Evolutionary conservation across 2,888 invertebrate species (phyloP).

Genomic region (Phortica okadai): DNA sequence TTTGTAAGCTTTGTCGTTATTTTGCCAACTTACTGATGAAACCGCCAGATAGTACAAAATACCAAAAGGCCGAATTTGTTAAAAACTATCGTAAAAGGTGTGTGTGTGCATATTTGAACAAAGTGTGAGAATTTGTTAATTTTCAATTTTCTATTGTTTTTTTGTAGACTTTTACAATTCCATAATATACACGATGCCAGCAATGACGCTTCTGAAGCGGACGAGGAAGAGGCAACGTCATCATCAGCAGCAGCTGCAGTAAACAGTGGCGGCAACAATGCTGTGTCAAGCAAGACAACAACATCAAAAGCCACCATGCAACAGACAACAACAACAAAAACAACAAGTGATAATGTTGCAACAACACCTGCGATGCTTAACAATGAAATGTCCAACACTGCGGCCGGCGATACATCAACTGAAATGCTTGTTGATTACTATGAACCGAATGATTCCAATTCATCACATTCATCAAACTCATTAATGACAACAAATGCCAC

Average conservation of each 20-base stretch:
- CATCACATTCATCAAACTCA: conserved; percentile 62
- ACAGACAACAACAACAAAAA: neutral
- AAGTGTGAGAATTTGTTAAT: neutral
- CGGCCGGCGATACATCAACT: too few relatives aligned
- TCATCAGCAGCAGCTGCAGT: conserved; percentile 40
- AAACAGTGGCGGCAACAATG: too few relatives aligned
- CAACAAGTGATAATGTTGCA: neutral
- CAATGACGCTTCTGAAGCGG: conserved; percentile 72
- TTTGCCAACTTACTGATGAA: conserved; percentile 85
- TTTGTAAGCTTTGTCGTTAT: conserved; percentile 89
- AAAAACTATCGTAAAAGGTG: conserved; percentile 82
- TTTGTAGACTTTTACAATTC: conserved; percentile 83
- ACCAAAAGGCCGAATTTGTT: conserved; percentile 75
- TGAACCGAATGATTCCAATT: conserved; percentile 51
- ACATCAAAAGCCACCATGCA: conserved; percentile 14
- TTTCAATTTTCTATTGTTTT: neutral
- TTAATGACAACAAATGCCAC: conserved; percentile 49
- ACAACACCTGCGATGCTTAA: too few relatives aligned
- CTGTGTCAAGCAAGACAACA: neutral
- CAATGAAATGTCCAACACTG: too few relatives aligned
- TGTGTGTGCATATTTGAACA: conserved; percentile 47
- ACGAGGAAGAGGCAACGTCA: conserved; percentile 63
- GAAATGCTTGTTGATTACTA: conserved; percentile 74
- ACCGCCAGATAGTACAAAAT: conserved; percentile 78
- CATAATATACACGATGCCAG: conserved; percentile 81